A percentile compares a stretch with the other conserved stretches of the same genome.
phyloP scores from a whole-genome alignment of 92 coral and sea anemone species.

The Nematostella vectensis region DNA sequence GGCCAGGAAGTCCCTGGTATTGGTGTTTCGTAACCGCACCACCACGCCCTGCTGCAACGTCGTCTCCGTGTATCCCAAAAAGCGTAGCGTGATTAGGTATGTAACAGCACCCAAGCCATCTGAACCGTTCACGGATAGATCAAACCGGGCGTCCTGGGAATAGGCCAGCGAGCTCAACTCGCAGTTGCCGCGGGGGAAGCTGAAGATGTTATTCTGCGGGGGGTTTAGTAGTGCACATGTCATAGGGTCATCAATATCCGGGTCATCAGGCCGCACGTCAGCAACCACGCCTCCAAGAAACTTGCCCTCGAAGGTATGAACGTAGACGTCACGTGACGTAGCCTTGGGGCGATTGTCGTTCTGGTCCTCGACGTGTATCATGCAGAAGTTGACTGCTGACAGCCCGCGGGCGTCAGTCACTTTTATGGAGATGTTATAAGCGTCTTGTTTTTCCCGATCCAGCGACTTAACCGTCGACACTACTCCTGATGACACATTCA shows the following conservation, averaged over 20 bases:
- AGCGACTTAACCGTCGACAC: conserved; percentile 52
- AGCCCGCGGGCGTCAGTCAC: conserved; percentile 61
- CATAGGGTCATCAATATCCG: conserved; percentile 62
- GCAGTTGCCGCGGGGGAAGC: conserved; percentile 66
- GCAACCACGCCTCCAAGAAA: conserved; percentile 67
- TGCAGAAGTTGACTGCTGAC: conserved; percentile 57
- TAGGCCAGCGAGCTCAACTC: conserved; percentile 35
- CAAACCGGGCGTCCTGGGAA: conserved; percentile 28
- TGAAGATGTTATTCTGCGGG: conserved; percentile 42
- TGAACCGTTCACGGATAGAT: conserved; percentile 64
- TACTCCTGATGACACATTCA: conserved; percentile 41
- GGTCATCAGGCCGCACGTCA: conserved; percentile 78
- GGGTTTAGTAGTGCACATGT: conserved; percentile 43
- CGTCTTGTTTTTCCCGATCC: conserved; percentile 54
- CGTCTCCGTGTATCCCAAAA: conserved; percentile 46
- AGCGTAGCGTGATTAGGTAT: conserved; percentile 59
- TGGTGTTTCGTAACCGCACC: conserved; percentile 49
- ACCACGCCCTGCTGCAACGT: conserved; percentile 61
- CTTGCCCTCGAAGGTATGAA: conserved; percentile 54
- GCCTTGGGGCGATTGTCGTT: conserved; percentile 79
- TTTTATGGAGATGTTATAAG: conserved; percentile 48
- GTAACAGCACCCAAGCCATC: conserved; percentile 57
- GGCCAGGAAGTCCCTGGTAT: conserved; percentile 44
- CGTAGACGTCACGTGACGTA: conserved; percentile 63
- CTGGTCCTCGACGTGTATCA: conserved; percentile 56